Conservation (phyloP, 2,888 invertebrate genomes). For the Drosophila barbarae region DNA sequence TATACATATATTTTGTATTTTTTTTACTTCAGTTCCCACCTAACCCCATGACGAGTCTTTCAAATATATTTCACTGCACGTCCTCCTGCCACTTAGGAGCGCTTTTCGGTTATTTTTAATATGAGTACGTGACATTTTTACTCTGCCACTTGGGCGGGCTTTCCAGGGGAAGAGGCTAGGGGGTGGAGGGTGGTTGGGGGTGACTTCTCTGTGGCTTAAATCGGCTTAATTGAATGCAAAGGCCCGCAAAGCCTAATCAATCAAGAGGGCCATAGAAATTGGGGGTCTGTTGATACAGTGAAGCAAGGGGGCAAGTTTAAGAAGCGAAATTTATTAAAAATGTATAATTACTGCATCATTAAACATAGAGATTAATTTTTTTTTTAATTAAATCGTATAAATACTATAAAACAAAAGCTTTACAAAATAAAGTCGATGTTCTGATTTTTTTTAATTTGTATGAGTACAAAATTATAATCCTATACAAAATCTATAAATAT, state of each 20-base stretch:
- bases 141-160: slow-evolving; percentile 15
- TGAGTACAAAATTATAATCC: too few species aligned
- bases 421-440: too few species aligned
- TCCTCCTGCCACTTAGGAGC: slow-evolving; percentile 68
- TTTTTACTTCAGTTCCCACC: slow-evolving; percentile 25
- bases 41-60: slow-evolving; percentile 28
- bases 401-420: too few species aligned
- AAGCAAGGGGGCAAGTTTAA: too few species aligned
- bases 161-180: neutral
- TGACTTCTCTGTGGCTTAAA: slow-evolving; percentile 2
- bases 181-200: too few species aligned
- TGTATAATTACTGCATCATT: too few species aligned
- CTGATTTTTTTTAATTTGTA: too few species aligned
- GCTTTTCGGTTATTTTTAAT: slow-evolving; percentile 72
- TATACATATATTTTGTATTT: neutral
- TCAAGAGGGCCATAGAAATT: neutral
- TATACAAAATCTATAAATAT: too few species aligned
- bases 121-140: slow-evolving; percentile 67
- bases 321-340: neutral
- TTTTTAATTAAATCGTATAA: too few species aligned
- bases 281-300: neutral
- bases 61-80: slow-evolving; percentile 70
- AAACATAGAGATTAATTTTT: too few species aligned
- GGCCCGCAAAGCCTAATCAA: slow-evolving; percentile 12
- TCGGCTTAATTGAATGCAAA: slow-evolving; percentile 26